Evolutionary conservation across 2,797 vertebrate species (phyloP).

Genomic region (Falco cherrug): DNA sequence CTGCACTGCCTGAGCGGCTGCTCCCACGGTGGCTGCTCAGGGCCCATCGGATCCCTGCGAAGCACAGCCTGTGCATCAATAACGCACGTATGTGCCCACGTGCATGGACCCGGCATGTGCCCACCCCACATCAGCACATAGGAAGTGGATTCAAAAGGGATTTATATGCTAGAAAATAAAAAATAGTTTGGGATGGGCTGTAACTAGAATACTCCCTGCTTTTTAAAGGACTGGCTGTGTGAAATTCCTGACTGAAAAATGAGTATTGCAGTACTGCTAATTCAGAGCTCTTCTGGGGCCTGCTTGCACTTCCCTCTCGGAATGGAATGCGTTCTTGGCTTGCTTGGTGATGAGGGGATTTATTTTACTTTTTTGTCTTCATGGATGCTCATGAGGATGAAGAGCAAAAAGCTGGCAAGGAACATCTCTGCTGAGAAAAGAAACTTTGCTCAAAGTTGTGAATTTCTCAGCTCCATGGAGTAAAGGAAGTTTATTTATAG

Average conservation of each 20-base stretch:
- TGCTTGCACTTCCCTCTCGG: not conserved
- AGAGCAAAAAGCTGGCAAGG: slow-evolving; percentile 23
- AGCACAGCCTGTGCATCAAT: not conserved
- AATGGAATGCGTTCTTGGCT: not conserved
- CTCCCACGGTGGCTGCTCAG: not conserved
- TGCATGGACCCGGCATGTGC: not conserved
- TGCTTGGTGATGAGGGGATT: not conserved
- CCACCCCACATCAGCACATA: accelerated
- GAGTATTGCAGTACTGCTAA: not conserved
- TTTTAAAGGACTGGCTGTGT: not conserved
- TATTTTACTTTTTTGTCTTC: not conserved
- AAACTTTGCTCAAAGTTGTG: slow-evolving; percentile 34
- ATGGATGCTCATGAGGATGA: not conserved
- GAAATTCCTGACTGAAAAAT: not conserved
- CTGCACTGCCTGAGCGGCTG: not conserved
- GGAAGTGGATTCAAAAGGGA: not conserved
- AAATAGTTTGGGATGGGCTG: not conserved
- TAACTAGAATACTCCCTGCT: not conserved
- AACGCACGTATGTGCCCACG: accelerated
- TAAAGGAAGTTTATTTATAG: slow-evolving; percentile 5
- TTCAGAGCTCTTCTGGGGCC: not conserved
- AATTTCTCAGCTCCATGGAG: slow-evolving; percentile 20
- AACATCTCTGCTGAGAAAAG: not conserved
- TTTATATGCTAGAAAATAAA: not conserved
- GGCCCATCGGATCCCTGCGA: not conserved